Evolutionary conservation across 2,113 vertebrate genomes (phyloP), one percentile per base, ranked within the genome.

Genomic region (Oreochromis tanganicae): DNA sequence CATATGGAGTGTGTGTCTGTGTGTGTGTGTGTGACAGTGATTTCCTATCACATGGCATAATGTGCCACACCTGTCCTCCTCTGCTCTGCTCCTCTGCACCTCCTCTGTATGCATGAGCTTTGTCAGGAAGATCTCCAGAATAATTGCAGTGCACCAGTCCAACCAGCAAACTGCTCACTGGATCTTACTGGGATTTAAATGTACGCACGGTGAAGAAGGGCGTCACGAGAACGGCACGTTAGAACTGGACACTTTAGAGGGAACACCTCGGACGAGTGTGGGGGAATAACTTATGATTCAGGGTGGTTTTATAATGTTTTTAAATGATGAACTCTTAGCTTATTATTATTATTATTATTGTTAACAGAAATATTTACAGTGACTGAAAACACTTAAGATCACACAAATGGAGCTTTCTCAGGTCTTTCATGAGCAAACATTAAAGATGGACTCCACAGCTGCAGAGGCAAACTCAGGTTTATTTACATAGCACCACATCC

Each of bases 1-100:
- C 93, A 95, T 95, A 94, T 94, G 90, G 94, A 87, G 86, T 52
- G 87, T 85, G 85, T 78, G 87, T 73, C 34, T 82, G 71, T 38
- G 73, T 43, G 32, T 80, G 52, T 32, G 71, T 63, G 43, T 79
- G 54, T 7, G 43, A 78, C 73, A 52, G 73, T 78, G 73, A 78
- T 78, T 78, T 78, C 46, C 73, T 78, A 79, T 87, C 85, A 88
- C 85, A 88, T 89, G 88, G 88, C 90, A 83, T 91, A 82, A 61
- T 78, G 68, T 63, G 78, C 80, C 87, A 56, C 89, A 90, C 90
- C 88, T 91, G 85, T 91, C 90, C 90, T 89, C 87, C 84, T 78
- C 59, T 83, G 78, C 88, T 90, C 81, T 81, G 57, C 61, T 80
- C 36, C 59, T 80, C 82, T 87, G 86, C 85, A 85, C 81, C 85